Conservation (phyloP, 2,113 vertebrate genomes). For the Neoarius graeffei region DNA sequence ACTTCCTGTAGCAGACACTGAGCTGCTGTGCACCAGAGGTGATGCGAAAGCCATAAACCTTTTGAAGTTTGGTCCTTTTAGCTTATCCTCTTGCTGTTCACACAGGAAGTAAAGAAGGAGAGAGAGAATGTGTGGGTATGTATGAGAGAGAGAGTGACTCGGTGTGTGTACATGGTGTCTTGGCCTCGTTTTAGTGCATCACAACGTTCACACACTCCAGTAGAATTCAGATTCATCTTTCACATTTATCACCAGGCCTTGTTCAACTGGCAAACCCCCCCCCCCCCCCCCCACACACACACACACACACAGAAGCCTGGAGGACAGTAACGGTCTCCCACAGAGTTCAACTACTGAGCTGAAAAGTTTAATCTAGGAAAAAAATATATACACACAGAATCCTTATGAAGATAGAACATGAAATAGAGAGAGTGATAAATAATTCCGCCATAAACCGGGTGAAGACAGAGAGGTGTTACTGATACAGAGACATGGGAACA, state of each 20-base stretch:
- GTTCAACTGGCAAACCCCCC: constrained; percentile 20
- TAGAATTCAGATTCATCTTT: constrained; percentile 19
- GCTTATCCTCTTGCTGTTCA: constrained; percentile 46
- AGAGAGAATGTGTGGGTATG: not conserved
- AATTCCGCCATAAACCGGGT: not conserved
- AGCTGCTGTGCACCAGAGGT: constrained; percentile 32
- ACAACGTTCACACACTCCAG: constrained; percentile 28
- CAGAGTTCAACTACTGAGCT: no score
- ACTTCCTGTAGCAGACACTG: not conserved
- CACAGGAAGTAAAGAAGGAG: constrained; percentile 59
- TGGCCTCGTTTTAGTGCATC: constrained; percentile 35
- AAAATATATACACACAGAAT: no score
- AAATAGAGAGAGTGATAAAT: not conserved
- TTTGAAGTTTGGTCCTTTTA: constrained; percentile 45
- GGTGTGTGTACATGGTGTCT: not conserved
- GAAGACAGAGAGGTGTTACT: no score
- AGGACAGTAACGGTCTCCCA: no score
- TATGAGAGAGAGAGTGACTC: not conserved
- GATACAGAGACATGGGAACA: no score
- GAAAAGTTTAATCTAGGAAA: no score
- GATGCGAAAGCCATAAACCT: constrained; percentile 49
- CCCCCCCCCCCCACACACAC: not conserved
- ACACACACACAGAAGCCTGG: not conserved
- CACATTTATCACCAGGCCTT: constrained; percentile 37
- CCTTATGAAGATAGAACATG: not conserved